phyloP scores from a whole-genome alignment of 2,113 vertebrate species.

The Cygnus atratus region DNA sequence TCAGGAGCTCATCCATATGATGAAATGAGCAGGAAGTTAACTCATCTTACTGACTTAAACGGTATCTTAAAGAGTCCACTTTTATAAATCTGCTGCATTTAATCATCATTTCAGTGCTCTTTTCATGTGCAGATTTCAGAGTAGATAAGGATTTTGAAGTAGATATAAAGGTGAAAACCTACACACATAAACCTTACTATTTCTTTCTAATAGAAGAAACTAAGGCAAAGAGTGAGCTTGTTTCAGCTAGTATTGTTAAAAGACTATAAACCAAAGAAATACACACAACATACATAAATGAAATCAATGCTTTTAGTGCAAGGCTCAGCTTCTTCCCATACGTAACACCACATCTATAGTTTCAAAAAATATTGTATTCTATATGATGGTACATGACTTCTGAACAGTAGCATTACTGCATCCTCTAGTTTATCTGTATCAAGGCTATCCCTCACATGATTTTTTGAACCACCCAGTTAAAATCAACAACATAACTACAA shows the following conservation, averaged over 20 bases:
- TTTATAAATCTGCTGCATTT: conserved; percentile 11
- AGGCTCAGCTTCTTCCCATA: background rate
- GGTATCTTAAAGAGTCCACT: conserved; percentile 4
- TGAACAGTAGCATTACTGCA: background rate
- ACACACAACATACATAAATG: background rate
- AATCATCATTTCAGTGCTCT: conserved; percentile 26
- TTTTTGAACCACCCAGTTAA: background rate
- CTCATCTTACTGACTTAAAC: conserved; percentile 3
- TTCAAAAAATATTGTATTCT: background rate
- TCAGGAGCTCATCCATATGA: background rate
- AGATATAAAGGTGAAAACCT: background rate
- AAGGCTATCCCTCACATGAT: background rate
- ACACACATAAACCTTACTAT: background rate
- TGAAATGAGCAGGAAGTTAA: conserved; percentile 22
- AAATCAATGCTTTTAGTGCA: background rate
- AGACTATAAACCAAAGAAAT: background rate
- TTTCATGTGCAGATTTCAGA: background rate
- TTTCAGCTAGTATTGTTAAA: background rate
- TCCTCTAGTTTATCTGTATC: background rate
- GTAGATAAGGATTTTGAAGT: background rate
- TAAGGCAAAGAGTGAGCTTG: background rate
- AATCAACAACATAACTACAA: background rate
- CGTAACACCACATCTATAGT: background rate
- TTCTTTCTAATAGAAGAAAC: background rate
- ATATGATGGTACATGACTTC: background rate